Evolutionary conservation across 2,888 invertebrate genomes (phyloP), one percentile per base, ranked within the genome.

Genomic region (Gisinianus flammeolus): DNA sequence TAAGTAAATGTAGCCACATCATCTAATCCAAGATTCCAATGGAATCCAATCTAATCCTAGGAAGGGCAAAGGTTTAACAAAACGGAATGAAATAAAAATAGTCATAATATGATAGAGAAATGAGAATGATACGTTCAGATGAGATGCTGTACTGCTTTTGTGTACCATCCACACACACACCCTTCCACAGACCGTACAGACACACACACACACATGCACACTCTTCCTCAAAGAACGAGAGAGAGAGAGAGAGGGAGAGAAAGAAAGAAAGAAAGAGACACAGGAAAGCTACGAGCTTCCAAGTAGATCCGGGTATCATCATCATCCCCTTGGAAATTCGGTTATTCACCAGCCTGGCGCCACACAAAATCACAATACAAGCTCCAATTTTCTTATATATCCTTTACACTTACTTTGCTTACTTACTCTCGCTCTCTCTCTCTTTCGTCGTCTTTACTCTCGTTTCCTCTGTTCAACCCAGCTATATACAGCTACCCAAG

Each of bases 331-430:
- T 58, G 33, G 72, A 72, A 72, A 72, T 72, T 72, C 72, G 33
- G 72, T 72, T 72, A 31, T 54, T 78, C 82, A 81, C 81, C 82
- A 82, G 79, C 77, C 82, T 80, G 82, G 82, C 82, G 82, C 79
- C 82, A 82, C 73, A 81, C 81, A 80, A 82, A 82, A 82, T 82
- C 80, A 81, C 81, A 82, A 81, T 80, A 81, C 82, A 81, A 79
- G 75, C 69, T 72, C 77, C 79, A 80, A 79, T 81, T 81, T 81
- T 79, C 78, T 77, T 76, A 69, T 73, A 52, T 56, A 70, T 77
- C 69, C 68, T 67, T 68, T 76, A 76, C 80, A 75, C 75, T 75
- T 68, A 31, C 72, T 76, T 72, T 71, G 68, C 68, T 69, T 70
- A 54, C 79, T n/a, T n/a, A n/a, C n/a, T n/a, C n/a, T n/a, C n/a